These are phyloP conservation scores for Puffinus mauretanicus DNA, from an alignment of 2,113 vertebrate genomes.

Conservation along the genomic window DNA sequence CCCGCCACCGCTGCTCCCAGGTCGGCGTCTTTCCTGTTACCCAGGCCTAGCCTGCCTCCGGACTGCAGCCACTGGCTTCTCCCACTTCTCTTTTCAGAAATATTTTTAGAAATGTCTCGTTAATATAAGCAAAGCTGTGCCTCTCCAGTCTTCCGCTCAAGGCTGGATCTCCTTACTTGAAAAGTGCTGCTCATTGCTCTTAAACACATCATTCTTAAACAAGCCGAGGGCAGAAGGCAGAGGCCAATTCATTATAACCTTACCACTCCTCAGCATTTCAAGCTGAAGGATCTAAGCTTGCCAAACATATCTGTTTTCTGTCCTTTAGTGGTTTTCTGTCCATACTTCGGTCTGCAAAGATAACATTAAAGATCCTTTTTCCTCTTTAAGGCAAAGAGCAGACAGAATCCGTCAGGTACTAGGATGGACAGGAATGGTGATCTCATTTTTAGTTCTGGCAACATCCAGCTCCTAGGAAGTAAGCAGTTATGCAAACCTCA, in stretches of 20 bases:
- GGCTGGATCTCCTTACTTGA: not conserved
- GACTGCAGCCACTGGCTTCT: not conserved
- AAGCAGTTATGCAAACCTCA: not conserved
- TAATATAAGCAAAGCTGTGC: not conserved
- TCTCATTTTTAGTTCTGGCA: not conserved
- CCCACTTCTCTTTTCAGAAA: not conserved
- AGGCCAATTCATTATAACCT: not conserved
- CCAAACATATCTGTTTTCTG: not conserved
- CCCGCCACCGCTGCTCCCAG: not conserved
- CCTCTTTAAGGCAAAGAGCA: not conserved
- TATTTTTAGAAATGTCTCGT: not conserved
- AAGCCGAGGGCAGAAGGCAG: not conserved
- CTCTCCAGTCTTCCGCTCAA: not conserved
- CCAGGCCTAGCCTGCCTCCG: not conserved
- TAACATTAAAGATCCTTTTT: not conserved
- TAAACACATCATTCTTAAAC: not conserved
- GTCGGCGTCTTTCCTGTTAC: rapidly evolving
- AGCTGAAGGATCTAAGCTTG: not conserved
- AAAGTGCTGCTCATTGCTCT: not conserved
- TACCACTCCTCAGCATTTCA: not conserved
- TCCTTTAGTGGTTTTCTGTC: not conserved
- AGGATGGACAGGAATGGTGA: not conserved
- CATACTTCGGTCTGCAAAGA: not conserved
- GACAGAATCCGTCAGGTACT: not conserved
- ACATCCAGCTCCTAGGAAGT: not conserved